Percentiles rank a stretch among this genome's conserved stretches.
These are phyloP conservation scores for Ptilonorhynchus violaceus DNA, from an alignment of 2,113 vertebrate species.

Conservation along the genomic window DNA sequence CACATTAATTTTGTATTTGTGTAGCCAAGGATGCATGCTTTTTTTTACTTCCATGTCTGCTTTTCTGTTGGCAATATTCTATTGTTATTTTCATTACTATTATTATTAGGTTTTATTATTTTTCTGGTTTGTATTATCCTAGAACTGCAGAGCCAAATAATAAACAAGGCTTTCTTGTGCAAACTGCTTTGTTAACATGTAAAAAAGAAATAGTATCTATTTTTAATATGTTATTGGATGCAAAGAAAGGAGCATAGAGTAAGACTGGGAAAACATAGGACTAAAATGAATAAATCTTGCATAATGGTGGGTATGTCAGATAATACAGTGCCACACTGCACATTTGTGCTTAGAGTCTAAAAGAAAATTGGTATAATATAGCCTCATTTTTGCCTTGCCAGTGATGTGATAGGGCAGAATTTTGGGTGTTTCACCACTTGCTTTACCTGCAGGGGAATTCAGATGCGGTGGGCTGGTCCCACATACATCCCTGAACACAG, in stretches of 20 bases:
- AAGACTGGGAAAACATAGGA: neutral
- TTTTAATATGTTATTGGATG: neutral
- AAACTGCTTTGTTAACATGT: neutral
- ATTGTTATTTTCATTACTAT: neutral
- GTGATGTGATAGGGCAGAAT: too few species aligned
- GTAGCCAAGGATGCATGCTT: neutral
- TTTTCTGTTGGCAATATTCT: neutral
- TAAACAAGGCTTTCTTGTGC: neutral
- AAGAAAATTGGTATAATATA: neutral
- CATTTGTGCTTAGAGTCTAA: neutral
- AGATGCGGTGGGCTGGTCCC: too few species aligned
- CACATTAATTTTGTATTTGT: constrained; percentile 29
- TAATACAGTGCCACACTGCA: neutral
- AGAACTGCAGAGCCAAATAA: neutral
- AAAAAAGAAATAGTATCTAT: neutral
- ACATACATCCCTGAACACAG: rapidly evolving
- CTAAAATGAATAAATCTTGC: neutral
- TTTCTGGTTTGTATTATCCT: neutral
- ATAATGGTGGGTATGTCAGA: neutral
- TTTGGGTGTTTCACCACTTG: neutral
- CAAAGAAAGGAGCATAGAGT: neutral
- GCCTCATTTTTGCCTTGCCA: neutral
- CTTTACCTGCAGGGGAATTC: neutral
- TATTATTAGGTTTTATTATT: neutral
- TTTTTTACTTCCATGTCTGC: neutral